A percentile compares a stretch with the other conserved stretches of the same genome.
These are phyloP conservation scores for Physocephala rufipes DNA, from an alignment of 2,888 invertebrate species.

Conservation along the genomic window DNA sequence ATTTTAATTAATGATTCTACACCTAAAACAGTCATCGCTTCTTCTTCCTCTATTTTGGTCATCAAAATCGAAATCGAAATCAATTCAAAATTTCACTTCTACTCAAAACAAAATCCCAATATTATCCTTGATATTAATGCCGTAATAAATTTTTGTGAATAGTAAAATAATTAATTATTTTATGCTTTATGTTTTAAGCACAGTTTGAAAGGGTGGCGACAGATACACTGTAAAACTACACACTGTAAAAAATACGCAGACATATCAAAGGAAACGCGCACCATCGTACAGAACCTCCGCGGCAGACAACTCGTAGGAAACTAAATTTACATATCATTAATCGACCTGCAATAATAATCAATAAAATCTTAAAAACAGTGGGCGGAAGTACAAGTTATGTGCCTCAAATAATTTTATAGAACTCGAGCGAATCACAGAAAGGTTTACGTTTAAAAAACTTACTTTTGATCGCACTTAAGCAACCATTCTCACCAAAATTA, in stretches of 20 bases:
- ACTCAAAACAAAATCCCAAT: background rate
- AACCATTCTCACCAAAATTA: too few species aligned
- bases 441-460: too few species aligned
- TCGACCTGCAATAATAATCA: slow-evolving; percentile 42
- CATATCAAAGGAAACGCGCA: background rate
- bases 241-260: background rate
- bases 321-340: slow-evolving; percentile 52
- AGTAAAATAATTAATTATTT: too few species aligned
- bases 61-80: background rate
- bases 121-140: too few species aligned
- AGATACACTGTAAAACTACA: background rate
- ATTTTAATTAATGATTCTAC: background rate
- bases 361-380: background rate
- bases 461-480: too few species aligned
- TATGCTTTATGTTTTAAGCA: too few species aligned
- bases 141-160: background rate
- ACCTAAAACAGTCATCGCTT: slow-evolving; percentile 5
- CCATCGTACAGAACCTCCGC: slow-evolving; percentile 49
- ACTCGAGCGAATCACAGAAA: too few species aligned
- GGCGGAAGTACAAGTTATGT: background rate
- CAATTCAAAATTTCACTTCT: slow-evolving; percentile 1
- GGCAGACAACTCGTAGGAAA: slow-evolving; percentile 59
- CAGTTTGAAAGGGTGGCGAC: too few species aligned
- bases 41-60: slow-evolving; percentile 2
- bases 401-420: too few species aligned